Percentiles rank a stretch among this genome's conserved stretches.
Conservation (phyloP, 2,113 vertebrate species). For the Tachycineta bicolor region DNA sequence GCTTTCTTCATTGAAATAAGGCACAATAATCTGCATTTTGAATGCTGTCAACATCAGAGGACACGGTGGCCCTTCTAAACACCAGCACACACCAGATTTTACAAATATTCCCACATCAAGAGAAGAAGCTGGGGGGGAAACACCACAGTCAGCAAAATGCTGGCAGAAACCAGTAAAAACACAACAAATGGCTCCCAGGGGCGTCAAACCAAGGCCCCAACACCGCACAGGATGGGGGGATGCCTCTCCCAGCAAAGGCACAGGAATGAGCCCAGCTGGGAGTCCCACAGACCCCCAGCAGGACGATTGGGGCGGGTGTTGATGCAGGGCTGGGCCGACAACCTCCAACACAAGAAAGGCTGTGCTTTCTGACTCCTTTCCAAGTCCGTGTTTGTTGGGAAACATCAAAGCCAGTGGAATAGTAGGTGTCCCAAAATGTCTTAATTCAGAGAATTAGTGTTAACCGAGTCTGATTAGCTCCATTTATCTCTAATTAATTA, state of each 20-base stretch:
- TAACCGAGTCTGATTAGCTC: conserved; percentile 98
- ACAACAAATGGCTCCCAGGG: not conserved
- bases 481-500: conserved; percentile 99
- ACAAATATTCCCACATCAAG: not conserved
- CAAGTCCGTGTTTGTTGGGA: conserved; percentile 72
- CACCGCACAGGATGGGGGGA: not conserved
- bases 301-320: accelerated
- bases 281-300: accelerated
- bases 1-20: not conserved
- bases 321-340: not conserved
- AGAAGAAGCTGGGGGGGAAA: not conserved
- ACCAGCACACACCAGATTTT: not conserved
- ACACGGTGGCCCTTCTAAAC: not conserved
- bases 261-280: accelerated
- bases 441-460: conserved; percentile 95
- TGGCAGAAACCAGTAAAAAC: not conserved
- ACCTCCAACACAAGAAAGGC: not conserved
- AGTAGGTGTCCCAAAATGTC: conserved; percentile 86
- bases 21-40: not conserved
- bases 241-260: not conserved
- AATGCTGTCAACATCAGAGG: not conserved
- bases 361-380: conserved; percentile 42
- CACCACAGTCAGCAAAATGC: not conserved
- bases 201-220: not conserved
- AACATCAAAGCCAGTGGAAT: conserved; percentile 81